Evolutionary conservation across 2,797 vertebrate species (phyloP).

Genomic region (Saxicola maurus): DNA sequence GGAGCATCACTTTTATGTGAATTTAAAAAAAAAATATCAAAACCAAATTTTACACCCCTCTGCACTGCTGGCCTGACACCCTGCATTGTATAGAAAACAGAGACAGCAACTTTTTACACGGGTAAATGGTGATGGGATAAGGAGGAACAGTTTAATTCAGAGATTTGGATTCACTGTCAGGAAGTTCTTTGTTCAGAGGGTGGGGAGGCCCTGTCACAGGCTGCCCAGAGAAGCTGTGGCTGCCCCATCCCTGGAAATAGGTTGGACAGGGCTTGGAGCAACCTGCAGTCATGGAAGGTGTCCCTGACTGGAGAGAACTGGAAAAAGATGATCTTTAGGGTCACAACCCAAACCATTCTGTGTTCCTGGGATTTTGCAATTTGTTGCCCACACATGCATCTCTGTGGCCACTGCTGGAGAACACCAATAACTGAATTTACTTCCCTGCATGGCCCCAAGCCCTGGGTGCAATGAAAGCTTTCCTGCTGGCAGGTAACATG

Average conservation of each 20-base stretch:
- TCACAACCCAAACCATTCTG: neutral
- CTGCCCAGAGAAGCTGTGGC: neutral
- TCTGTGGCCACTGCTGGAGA: neutral
- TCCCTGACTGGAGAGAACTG: neutral
- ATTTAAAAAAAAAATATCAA: neutral
- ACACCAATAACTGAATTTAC: neutral
- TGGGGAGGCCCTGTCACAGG: neutral
- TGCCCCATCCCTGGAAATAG: neutral
- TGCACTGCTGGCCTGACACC: neutral
- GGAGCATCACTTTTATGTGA: fast-evolving
- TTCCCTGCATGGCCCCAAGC: neutral
- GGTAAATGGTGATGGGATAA: neutral
- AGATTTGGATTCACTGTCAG: neutral
- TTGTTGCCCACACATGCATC: fast-evolving
- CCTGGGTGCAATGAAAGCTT: fast-evolving
- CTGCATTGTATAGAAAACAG: neutral
- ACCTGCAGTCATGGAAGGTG: neutral
- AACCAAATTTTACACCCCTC: neutral
- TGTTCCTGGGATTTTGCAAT: neutral
- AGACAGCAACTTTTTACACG: neutral
- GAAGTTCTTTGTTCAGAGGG: neutral
- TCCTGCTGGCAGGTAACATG: neutral
- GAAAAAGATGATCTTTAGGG: neutral
- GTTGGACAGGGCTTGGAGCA: neutral
- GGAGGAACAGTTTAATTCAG: neutral